A percentile compares a stretch with the other conserved stretches of the same genome.
Evolutionary conservation across 1,140 invertebrate species (phyloP).

Genomic region (Mya arenaria): DNA sequence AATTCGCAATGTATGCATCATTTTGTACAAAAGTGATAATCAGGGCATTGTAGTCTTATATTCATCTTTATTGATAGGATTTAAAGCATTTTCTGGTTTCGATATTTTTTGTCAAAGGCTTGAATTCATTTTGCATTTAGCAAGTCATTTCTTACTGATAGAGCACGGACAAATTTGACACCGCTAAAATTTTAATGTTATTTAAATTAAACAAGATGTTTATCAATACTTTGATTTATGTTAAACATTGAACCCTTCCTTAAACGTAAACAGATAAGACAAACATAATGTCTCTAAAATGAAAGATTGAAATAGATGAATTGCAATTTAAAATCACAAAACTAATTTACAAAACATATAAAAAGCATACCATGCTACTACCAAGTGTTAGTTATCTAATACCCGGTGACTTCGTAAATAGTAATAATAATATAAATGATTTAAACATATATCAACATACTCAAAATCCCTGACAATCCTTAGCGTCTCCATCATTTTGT

Average conservation of each 20-base stretch:
- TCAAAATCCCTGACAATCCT: slow-evolving; percentile 29
- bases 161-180: not conserved
- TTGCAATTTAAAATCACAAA: too few relatives aligned
- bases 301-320: not conserved
- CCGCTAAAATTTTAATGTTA: not conserved
- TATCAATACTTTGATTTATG: not conserved
- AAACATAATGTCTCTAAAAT: not conserved
- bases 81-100: not conserved
- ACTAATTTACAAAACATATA: not conserved
- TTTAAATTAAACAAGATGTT: not conserved
- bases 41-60: not conserved
- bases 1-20: not conserved
- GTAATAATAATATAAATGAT: not conserved
- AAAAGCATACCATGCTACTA: not conserved
- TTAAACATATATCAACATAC: slow-evolving; percentile 6
- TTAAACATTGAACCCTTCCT: not conserved
- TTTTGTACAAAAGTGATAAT: not conserved
- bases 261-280: not conserved
- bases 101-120: not conserved
- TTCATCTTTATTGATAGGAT: not conserved
- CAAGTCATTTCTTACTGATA: not conserved
- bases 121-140: not conserved
- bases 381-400: not conserved
- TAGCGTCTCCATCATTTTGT: not conserved
- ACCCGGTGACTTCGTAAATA: not conserved